phyloP scores from a whole-genome alignment of 2,888 invertebrate genomes.

The Psococerastis gibbosa region DNA sequence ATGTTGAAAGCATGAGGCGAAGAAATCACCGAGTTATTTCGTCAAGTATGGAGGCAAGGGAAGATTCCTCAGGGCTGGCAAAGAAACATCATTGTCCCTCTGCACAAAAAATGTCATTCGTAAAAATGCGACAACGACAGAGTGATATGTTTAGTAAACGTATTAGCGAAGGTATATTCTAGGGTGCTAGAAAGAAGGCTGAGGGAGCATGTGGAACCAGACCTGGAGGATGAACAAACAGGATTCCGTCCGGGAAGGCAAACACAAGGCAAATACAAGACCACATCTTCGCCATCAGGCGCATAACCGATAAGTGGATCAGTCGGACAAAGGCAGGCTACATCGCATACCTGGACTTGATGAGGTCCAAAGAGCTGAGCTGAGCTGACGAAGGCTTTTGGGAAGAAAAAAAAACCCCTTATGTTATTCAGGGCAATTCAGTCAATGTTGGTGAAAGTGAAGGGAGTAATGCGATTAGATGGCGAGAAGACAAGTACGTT shows the following conservation, averaged over 20 bases:
- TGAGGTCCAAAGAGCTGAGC: neutral
- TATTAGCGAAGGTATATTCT: neutral
- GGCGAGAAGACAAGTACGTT: neutral
- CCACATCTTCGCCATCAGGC: neutral
- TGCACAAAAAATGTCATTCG: neutral
- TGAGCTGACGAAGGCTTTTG: neutral
- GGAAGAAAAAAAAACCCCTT: neutral
- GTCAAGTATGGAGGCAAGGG: neutral
- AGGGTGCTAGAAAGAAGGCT: neutral
- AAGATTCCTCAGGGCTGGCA: neutral
- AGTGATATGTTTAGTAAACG: neutral
- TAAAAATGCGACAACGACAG: neutral
- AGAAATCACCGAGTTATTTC: neutral
- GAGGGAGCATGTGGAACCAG: neutral
- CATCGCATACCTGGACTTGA: neutral
- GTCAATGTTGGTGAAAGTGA: neutral
- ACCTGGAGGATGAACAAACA: neutral
- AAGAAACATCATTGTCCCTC: neutral
- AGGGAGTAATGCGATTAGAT: neutral
- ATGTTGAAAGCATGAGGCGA: neutral
- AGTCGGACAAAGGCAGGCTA: neutral
- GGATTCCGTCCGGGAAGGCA: neutral
- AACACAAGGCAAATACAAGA: neutral
- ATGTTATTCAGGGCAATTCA: neutral
- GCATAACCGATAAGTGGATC: neutral